Evolutionary conservation across 2,797 vertebrate genomes (phyloP).

Genomic region (Neosilurus hyrtlii): DNA sequence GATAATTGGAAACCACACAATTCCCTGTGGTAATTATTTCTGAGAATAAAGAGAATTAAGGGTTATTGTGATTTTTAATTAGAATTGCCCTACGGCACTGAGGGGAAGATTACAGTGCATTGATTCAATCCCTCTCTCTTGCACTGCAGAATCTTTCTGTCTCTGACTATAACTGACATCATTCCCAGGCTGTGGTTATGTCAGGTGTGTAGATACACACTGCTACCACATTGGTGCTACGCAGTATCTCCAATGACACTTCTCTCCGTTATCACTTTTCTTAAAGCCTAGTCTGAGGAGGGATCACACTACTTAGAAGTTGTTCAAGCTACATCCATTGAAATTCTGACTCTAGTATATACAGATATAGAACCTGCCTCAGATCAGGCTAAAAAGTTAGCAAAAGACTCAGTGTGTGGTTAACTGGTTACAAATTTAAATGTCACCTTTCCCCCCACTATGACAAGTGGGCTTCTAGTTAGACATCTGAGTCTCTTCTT

Average conservation of each 20-base stretch:
- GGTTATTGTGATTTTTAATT: constrained; percentile 59
- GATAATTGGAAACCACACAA: constrained; percentile 41
- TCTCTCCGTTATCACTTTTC: constrained; percentile 14
- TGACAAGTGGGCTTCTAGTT: neutral
- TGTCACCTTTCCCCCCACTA: neutral
- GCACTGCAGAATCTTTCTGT: constrained; percentile 26
- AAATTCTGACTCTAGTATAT: neutral
- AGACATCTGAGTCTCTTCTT: neutral
- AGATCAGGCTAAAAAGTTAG: constrained; percentile 9
- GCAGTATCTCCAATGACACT: constrained; percentile 21
- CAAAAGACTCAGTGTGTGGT: constrained; percentile 14
- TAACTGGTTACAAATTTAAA: constrained; percentile 19
- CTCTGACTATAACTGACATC: constrained; percentile 50
- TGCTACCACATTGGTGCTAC: neutral
- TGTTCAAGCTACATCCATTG: neutral
- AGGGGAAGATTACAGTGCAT: constrained; percentile 51
- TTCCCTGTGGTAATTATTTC: constrained; percentile 51
- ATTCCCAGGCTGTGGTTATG: constrained; percentile 37
- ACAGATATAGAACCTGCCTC: neutral
- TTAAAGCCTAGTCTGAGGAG: constrained; percentile 9
- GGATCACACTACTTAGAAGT: neutral
- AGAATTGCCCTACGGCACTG: constrained; percentile 34
- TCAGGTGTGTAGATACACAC: constrained; percentile 27
- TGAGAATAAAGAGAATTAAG: constrained; percentile 52
- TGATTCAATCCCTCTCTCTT: constrained; percentile 46